Evolutionary conservation across 2,113 vertebrate genomes (phyloP).

Genomic region (Sylvia atricapilla): DNA sequence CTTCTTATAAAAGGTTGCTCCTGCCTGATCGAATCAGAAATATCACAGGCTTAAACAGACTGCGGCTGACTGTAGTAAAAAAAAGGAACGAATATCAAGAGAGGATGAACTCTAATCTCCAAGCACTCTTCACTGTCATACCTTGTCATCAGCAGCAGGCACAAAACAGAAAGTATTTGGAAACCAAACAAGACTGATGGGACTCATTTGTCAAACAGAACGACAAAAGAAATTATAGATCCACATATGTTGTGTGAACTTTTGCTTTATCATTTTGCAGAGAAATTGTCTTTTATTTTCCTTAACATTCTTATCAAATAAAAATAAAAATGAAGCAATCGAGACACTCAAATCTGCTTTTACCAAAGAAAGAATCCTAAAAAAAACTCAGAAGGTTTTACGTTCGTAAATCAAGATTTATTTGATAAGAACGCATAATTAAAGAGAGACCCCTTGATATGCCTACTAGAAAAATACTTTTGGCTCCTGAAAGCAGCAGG

Average conservation of each 20-base stretch:
- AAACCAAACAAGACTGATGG: background rate
- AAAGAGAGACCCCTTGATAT: background rate
- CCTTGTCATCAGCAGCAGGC: background rate
- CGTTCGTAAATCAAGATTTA: background rate
- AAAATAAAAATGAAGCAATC: background rate
- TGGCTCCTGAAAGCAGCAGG: background rate
- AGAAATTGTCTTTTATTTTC: background rate
- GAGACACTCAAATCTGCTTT: background rate
- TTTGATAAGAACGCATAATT: background rate
- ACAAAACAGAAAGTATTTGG: background rate
- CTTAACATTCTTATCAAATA: background rate
- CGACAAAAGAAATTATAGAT: background rate
- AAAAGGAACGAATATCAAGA: background rate
- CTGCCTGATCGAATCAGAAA: conserved; percentile 79
- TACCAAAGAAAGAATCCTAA: background rate
- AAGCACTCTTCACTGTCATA: background rate
- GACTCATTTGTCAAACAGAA: background rate
- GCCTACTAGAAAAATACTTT: background rate
- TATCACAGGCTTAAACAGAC: conserved; percentile 55
- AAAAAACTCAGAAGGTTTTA: background rate
- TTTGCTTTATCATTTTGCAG: background rate
- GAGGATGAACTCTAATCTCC: background rate
- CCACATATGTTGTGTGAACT: background rate
- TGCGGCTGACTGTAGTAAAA: background rate
- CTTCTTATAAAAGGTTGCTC: conserved; percentile 84